phyloP scores from a whole-genome alignment of 2,113 vertebrate species.

The Pantherophis guttatus region DNA sequence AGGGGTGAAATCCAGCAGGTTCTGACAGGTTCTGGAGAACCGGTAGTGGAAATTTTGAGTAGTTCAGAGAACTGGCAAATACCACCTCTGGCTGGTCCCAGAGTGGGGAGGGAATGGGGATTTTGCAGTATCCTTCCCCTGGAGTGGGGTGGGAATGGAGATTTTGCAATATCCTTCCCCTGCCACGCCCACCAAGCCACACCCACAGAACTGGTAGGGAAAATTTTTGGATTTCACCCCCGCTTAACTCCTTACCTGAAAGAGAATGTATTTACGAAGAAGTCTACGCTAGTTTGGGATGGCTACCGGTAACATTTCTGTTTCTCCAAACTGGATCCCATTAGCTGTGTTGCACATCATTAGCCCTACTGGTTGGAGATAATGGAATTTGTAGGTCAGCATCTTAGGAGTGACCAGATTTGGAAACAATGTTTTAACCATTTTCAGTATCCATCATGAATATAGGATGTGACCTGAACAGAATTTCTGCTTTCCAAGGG shows the following conservation, averaged over 20 bases:
- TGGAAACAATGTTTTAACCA: neutral
- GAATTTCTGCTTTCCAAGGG: neutral
- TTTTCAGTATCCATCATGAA: neutral
- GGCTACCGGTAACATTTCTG: neutral
- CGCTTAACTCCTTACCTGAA: neutral
- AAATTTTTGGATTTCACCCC: too few relatives aligned
- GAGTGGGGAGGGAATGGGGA: too few relatives aligned
- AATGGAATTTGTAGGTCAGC: neutral
- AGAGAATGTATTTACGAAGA: neutral
- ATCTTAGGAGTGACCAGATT: neutral
- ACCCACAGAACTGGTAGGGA: too few relatives aligned
- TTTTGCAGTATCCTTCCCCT: too few relatives aligned
- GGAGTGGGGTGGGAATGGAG: too few relatives aligned
- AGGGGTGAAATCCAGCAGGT: too few relatives aligned
- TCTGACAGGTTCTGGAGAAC: too few relatives aligned
- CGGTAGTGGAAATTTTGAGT: too few relatives aligned
- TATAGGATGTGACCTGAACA: rapidly evolving
- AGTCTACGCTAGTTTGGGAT: neutral
- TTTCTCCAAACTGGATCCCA: neutral
- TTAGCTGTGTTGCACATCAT: neutral
- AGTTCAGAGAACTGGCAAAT: too few relatives aligned
- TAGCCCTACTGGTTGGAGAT: neutral
- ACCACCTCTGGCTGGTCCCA: too few relatives aligned
- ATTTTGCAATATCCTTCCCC: too few relatives aligned
- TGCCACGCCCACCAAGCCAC: too few relatives aligned